Evolutionary conservation across 1,140 invertebrate genomes (phyloP), one percentile per base, ranked within the genome.

Genomic region (Diorhabda sublineata): DNA sequence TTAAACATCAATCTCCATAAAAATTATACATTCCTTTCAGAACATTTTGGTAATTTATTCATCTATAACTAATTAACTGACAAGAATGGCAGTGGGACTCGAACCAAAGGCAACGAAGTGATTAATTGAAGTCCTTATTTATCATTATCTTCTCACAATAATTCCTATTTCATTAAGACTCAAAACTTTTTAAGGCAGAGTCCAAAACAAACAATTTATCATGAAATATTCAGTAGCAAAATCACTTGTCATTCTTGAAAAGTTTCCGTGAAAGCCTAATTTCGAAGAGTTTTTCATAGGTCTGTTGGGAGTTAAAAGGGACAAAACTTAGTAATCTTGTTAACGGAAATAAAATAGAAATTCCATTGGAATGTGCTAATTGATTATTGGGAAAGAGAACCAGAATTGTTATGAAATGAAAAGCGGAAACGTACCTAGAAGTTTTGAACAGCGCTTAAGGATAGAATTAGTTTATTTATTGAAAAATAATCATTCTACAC

Each of bases 291-390:
- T 52, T 52, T 52, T 52, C 47, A 26, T 26, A 26, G 47, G 47
- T n/a, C 47, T 52, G 47, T 8, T 8, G 47, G 47, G 47, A 52
- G 47, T n/a, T 3, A 52, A 52, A 52, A 52, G 47, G 47, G 47
- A 52, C 47, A 52, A 52, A 52, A 52, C 47, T 52, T 52, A 52
- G 47, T 52, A 52, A 52, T 52, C 47, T 52, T 52, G 47, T 52
- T 52, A 52, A 52, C 47, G 6, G 47, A 52, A 52, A 52, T 52
- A 52, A 52, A 52, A 52, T 8, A 4, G 47, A 4, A 52, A 52
- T 52, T 52, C 47, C n/a, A 8, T 52, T n/a, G 47, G 2, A 52
- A 52, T 52, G 47, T 52, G 47, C 47, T 52, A 52, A 52, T 52
- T 52, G 47, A 52, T 52, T 6, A 52, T 52, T 52, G 47, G 47